Conservation (phyloP, 2,888 invertebrate genomes). For the Stenotaenia linearis region DNA sequence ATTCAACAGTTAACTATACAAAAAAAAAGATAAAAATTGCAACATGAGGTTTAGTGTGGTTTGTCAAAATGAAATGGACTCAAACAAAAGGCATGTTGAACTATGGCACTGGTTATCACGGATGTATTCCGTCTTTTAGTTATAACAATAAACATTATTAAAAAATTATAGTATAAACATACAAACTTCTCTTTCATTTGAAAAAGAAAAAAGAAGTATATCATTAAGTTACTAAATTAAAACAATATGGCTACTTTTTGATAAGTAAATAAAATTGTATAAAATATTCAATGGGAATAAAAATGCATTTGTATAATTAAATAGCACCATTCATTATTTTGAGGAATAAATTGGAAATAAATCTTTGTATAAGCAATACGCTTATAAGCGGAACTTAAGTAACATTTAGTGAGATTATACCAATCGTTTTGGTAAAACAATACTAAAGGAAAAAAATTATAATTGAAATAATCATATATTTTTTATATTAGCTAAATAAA, state of each 20-base stretch:
- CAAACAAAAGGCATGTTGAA: background rate
- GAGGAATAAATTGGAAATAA: background rate
- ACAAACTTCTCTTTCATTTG: background rate
- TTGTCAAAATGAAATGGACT: background rate
- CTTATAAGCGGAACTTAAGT: background rate
- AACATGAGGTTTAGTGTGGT: background rate
- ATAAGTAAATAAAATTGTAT: background rate
- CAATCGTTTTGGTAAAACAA: background rate
- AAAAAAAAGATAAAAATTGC: background rate
- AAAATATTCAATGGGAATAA: background rate
- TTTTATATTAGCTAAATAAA: background rate
- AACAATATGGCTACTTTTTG: too few species aligned
- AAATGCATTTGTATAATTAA: background rate
- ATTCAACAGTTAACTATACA: background rate
- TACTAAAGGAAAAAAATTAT: background rate
- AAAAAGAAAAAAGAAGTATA: background rate
- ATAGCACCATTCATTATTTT: background rate
- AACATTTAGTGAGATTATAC: background rate
- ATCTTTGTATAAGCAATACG: background rate
- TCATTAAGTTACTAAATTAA: too few species aligned
- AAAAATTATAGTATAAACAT: background rate
- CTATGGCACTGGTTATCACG: background rate
- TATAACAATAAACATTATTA: background rate
- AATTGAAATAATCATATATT: background rate
- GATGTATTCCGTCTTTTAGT: background rate